Evolutionary conservation across 2,888 invertebrate genomes (phyloP), one percentile per base, ranked within the genome.

Genomic region (Aradus depressus): DNA sequence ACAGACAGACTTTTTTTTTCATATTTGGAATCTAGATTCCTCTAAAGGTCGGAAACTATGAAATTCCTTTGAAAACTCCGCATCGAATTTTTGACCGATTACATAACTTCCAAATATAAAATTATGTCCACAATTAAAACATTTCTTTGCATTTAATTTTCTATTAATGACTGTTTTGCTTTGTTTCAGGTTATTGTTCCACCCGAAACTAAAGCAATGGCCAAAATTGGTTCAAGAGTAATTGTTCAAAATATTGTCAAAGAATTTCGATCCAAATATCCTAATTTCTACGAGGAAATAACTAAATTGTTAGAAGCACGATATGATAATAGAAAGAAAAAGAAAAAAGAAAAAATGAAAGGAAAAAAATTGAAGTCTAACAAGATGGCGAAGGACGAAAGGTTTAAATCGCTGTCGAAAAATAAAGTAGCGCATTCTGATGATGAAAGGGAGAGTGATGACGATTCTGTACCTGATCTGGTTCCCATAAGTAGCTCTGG

Each of bases 171-270:
- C 26, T 41, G 14, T 44, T 21, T 8, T 38, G 8, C 39, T 32
- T 4, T 44, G 26, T 53, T 53, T n/a, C 21, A 53, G 53, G 44
- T 25, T 25, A 31, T 47, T 5, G 38, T 45, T 4, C 22, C 22
- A 14, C 25, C 52, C n/a, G 56, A 50, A 38, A 51, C 35, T 3
- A 53, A 57, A 50, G 56, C 54, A 14, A 47, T 58, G 14, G 55
- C 59, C 21, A 47, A 47, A 26, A 35, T 47, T 3, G 37, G 47
- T 14, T 28, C 38, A 3, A 19, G 47, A 23, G 23, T 25, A 38
- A 47, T 38, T 21, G 6, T 47, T 19, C n/a, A 35, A 37, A 47
- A 23, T 12, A 23, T 23, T 23, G 37, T 47, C 2, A 25, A 47
- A 26, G 18, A 37, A 35, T 47, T 47, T 38, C 25, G 37, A 2